Base-by-base conservation (phyloP, 2,888 invertebrate genomes). In the Aelia acuminata region DNA sequence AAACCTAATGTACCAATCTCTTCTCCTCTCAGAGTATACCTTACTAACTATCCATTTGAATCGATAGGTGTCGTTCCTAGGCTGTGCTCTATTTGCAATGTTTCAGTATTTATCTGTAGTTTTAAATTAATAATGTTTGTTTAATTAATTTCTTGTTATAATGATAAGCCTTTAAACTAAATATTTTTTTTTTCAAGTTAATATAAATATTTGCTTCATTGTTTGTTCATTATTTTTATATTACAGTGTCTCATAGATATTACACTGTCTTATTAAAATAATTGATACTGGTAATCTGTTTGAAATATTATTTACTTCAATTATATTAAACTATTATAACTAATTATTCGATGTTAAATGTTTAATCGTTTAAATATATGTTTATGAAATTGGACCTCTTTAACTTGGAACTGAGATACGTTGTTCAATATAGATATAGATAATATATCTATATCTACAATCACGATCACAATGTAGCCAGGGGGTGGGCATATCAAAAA, bases 51-150 rank as follows among this genome's bases (percentile, higher is more conserved):
- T 7, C 63, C 31, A n/a, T n/a, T n/a, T n/a, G n/a, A n/a, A n/a
- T n/a, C 35, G 1, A 31, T 13, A n/a, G 26, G 10, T 57, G 26
- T 31, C n/a, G 53, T 53, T 57, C 57, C 35, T 35, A 18, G 63
- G 63, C 63, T 70, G 63, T 70, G 63, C 35, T 35, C 31, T 70
- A 57, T 70, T 35, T 35, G 63, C 15, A 70, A 70, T 70, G 31
- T 70, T 70, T 20, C 63, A 70, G 63, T 70, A 70, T 70, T 70
- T 15, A 31, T 35, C n/a, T n/a, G 35, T 70, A 35, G 20, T 70
- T 70, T 35, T 35, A 35, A 63, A 35, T 31, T 70, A 70, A 35
- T 70, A 35, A 20, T 70, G 35, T 70, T 70, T 35, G 18, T 18
- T 70, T 35, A 20, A 70, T 35, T 35, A 35, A 18, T 70, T 57